Evolutionary conservation across 2,888 invertebrate species (phyloP), one percentile per base, ranked within the genome.

Genomic region (Lasioglossum malachurum): DNA sequence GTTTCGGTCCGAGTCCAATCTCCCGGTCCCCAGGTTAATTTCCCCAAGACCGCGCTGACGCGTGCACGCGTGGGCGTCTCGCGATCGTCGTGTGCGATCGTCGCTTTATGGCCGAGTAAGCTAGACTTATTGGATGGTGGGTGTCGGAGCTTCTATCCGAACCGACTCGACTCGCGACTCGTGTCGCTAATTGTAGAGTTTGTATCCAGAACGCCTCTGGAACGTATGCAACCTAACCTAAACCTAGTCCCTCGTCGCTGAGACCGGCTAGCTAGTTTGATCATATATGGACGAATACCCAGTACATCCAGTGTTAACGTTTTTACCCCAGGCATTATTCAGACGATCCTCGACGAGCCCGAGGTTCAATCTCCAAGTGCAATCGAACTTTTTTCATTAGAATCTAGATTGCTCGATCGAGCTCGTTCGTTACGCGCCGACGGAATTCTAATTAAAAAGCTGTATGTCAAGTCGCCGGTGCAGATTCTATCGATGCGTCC

Each of bases 61-160:
- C 49, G 67, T 46, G 77, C 16, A 27, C 84, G 84, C 83, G 84
- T 84, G 78, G 84, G 84, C 75, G 84, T 49, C 16, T 31, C 46
- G 75, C 78, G 75, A 71, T 78, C 83, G 44, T 84, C 83, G 83
- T 84, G 84, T 78, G 78, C 83, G 84, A 84, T 84, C 83, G 71
- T 23, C 49, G 46, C 49, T 44, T 83, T 75, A 60, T 44, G 31
- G 1, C 14, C 27, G 35, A 12, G 38, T 49, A 69, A 83, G 82
- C 78, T 44, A 31, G 69, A 84, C 69, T 77, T 82, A 84, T 74
- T 53, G 35, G 53, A 7, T 16, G 44, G 76, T 84, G 82, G 76
- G 76, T 77, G 82, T 82, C 31, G 19, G 71, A 7, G 23, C 44
- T 44, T 49, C 38, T 67, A 67, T 31, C 19, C 41, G 10, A 67